Evolutionary conservation across 1,140 invertebrate genomes (phyloP).

Genomic region (Caenorhabditis inopinata): DNA sequence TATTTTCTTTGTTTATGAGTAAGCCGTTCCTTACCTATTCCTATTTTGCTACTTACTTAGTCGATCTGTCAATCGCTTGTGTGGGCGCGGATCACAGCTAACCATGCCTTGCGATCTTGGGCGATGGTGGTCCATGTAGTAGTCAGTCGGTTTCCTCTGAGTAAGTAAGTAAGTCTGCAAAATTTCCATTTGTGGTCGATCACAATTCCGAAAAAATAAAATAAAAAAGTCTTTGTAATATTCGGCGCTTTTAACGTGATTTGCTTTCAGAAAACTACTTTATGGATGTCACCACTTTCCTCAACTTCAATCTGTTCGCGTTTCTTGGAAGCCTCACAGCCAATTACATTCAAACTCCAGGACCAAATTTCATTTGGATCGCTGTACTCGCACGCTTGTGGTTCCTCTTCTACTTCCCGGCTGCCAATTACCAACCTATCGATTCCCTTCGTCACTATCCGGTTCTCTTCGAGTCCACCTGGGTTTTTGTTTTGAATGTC

Average conservation of each 20-base stretch:
- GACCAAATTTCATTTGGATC: conserved; percentile 77
- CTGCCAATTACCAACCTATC: conserved; percentile 62
- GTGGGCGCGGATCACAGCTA: no score
- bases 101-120: no score
- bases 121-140: no score
- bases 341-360: conserved; percentile 73
- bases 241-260: no score
- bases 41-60: no score
- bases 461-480: conserved; percentile 80
- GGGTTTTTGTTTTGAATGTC: conserved; percentile 77
- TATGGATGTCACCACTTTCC: conserved; percentile 73
- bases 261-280: not conserved
- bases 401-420: conserved; percentile 83
- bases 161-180: not conserved
- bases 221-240: no score
- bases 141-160: no score
- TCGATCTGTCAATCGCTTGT: no score
- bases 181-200: not conserved
- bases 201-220: no score
- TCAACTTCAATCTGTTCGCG: conserved; percentile 89
- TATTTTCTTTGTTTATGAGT: no score
- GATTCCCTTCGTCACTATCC: conserved; percentile 71
- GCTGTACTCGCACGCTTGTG: conserved; percentile 78
- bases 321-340: conserved; percentile 75
- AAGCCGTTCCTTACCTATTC: no score